Percentiles rank a stretch among this genome's conserved stretches.
phyloP scores from a whole-genome alignment of 2,113 vertebrate genomes.

The Panurus biarmicus region DNA sequence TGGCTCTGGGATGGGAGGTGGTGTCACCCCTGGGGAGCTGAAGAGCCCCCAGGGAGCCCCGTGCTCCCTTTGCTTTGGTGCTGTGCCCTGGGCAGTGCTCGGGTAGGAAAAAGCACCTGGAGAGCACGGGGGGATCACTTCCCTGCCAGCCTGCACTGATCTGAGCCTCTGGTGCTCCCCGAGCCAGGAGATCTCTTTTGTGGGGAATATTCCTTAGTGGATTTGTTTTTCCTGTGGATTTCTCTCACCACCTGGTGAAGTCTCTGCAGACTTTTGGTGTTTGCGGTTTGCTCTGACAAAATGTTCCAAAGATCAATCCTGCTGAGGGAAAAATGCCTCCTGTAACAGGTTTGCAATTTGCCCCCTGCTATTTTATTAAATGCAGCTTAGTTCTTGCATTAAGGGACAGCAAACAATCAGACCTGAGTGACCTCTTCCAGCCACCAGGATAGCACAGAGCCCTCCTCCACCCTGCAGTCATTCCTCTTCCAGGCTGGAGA shows the following conservation, averaged over 20 bases:
- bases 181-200: neutral
- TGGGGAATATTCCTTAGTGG: neutral
- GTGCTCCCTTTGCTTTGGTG: neutral
- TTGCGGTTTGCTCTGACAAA: neutral
- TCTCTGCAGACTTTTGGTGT: neutral
- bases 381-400: neutral
- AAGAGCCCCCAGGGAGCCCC: neutral
- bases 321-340: neutral
- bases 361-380: neutral
- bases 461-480: neutral
- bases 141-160: fast-evolving
- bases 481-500: neutral
- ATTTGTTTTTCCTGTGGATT: neutral
- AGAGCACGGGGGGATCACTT: neutral
- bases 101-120: fast-evolving
- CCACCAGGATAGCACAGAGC: neutral
- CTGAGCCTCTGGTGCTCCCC: neutral
- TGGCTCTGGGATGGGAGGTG: neutral
- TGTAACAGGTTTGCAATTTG: neutral
- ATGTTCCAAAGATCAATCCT: neutral
- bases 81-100: neutral
- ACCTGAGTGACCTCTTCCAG: neutral
- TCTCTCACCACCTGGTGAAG: neutral
- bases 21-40: fast-evolving
- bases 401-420: neutral